Evolutionary conservation across 2,888 invertebrate genomes (phyloP), one percentile per base, ranked within the genome.

Genomic region (Alviniconcha strummeri): DNA sequence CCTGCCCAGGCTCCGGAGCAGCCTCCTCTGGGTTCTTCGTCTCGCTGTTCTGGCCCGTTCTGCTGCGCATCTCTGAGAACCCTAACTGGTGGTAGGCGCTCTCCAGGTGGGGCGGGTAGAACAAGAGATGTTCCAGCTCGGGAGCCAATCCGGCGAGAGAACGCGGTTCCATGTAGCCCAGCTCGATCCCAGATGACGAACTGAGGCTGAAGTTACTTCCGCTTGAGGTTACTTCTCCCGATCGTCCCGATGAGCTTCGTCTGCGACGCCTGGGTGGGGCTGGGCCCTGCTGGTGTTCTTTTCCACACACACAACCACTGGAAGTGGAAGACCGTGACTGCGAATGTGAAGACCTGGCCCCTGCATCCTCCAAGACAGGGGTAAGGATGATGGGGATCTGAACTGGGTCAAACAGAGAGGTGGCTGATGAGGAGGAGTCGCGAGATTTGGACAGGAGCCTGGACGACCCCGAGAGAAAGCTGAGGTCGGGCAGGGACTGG

Each of bases 71-170:
- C 57, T 83, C 83, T 0, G 78, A 36, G n/a, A 83, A 54, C 9
- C 79, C 83, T 11, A 83, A 36, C 79, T 83, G 78, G n/a, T 19
- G n/a, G 71, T 72, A 83, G 7, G 80, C 83, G 67, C 85, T 86
- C 79, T 91, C 90, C 11, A 90, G 86, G 84, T 91, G 91, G n/a
- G 91, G 91, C 67, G 91, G 91, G 67, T 88, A 89, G 82, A 91
- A 91, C 17, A 91, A 88, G 17, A 91, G 85, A 57, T 90, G 85
- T 77, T 91, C 90, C 82, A 91, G 82, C 72, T 88, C 88, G 15
- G 84, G 83, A 2, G 88, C 80, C 77, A 88, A 79, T 17, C 85
- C 84, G 5, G 83, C 80, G 75, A 83, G 84, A 19, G 85, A 84
- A 19, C 88, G 74, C 0, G 84, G 84, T 54, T 86, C 85, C n/a